Evolutionary conservation across 2,797 vertebrate species (phyloP).

Genomic region (Acropternis orthonyx): DNA sequence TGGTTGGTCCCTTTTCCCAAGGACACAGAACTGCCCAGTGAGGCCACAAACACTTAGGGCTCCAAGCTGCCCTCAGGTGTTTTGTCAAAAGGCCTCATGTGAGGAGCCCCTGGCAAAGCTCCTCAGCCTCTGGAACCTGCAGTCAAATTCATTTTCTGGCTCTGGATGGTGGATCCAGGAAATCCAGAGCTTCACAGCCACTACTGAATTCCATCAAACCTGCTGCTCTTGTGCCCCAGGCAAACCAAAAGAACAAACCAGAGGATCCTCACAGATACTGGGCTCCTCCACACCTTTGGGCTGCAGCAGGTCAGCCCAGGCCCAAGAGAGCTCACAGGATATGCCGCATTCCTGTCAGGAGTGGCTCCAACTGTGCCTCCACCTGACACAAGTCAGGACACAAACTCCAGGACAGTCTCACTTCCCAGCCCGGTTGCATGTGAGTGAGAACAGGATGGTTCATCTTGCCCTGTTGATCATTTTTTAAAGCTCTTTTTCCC

Average conservation of each 20-base stretch:
- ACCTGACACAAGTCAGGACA: neutral
- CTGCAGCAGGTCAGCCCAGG: neutral
- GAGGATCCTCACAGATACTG: neutral
- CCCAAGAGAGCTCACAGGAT: neutral
- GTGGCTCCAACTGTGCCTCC: neutral
- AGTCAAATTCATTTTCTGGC: neutral
- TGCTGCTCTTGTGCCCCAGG: neutral
- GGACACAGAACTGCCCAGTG: neutral
- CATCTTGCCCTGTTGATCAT: neutral
- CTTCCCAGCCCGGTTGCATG: neutral
- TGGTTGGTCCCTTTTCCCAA: neutral
- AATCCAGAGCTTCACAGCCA: neutral
- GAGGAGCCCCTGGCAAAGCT: neutral
- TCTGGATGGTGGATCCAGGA: neutral
- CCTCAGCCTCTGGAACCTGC: neutral
- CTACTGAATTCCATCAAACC: neutral
- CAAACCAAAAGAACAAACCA: neutral
- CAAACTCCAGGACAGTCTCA: neutral
- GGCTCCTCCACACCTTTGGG: neutral
- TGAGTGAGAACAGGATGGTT: neutral
- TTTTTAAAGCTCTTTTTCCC: neutral
- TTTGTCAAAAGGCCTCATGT: neutral
- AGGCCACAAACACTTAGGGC: neutral
- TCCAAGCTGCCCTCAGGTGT: neutral
- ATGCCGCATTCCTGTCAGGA: neutral